Conservation (phyloP, 2,888 invertebrate species). For the Dasysyrphus tricinctus region DNA sequence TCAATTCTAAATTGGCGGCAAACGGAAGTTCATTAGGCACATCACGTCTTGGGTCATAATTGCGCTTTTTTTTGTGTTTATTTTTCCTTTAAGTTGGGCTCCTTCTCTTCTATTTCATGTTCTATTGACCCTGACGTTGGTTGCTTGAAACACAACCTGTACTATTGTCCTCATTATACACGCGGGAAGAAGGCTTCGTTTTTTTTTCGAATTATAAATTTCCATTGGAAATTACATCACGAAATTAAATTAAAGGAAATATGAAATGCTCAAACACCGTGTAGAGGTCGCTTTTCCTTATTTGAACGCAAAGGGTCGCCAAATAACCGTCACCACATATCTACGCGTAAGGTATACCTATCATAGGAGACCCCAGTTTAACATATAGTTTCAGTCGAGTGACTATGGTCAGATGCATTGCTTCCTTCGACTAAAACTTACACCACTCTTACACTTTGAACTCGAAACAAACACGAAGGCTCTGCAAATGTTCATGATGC, state of each 20-base stretch:
- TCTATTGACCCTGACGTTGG: slow-evolving; percentile 62
- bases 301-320: slow-evolving; percentile 42
- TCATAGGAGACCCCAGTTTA: slow-evolving; percentile 50
- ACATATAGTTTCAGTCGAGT: slow-evolving; percentile 72
- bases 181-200: slow-evolving; percentile 34
- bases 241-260: slow-evolving; percentile 35
- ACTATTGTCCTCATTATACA: slow-evolving; percentile 66
- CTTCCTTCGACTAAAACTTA: slow-evolving; percentile 1
- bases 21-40: slow-evolving; percentile 73
- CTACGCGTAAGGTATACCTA: slow-evolving; percentile 17
- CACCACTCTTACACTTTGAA: slow-evolving; percentile 62
- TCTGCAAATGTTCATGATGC: slow-evolving; percentile 44
- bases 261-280: slow-evolving; percentile 53
- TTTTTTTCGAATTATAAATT: slow-evolving; percentile 34
- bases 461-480: slow-evolving; percentile 34
- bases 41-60: slow-evolving; percentile 44
- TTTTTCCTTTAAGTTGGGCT: slow-evolving; percentile 16
- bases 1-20: slow-evolving; percentile 64
- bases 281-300: slow-evolving; percentile 44
- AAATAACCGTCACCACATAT: slow-evolving; percentile 64
- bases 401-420: slow-evolving; percentile 47
- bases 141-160: slow-evolving; percentile 54
- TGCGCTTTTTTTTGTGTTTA: slow-evolving; percentile 53
- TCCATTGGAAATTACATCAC: slow-evolving; percentile 53
- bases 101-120: slow-evolving; percentile 53